A percentile compares a stretch with the other conserved stretches of the same genome.
phyloP scores from a whole-genome alignment of 2,888 invertebrate species.

The Lymantria monacha region DNA sequence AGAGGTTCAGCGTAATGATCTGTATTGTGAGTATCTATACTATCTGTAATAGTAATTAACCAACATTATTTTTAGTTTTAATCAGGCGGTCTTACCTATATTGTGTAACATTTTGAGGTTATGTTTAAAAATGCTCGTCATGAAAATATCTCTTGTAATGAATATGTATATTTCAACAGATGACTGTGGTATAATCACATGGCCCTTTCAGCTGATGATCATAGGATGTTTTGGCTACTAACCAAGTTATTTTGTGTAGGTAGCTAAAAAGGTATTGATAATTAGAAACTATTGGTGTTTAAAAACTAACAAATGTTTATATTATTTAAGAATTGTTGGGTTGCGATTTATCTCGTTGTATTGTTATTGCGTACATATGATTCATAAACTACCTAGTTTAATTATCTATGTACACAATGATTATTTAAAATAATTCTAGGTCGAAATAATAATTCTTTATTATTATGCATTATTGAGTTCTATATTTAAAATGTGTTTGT shows the following conservation, averaged over 20 bases:
- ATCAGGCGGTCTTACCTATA: conserved; percentile 24
- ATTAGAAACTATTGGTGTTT: not conserved
- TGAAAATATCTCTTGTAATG: conserved; percentile 38
- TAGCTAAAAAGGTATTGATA: conserved; percentile 2
- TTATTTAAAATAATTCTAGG: not conserved
- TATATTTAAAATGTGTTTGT: not conserved
- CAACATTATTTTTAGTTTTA: conserved; percentile 33
- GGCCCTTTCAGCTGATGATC: conserved; percentile 39
- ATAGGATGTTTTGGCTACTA: conserved; percentile 44
- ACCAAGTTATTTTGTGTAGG: conserved; percentile 42
- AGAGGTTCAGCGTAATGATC: conserved; percentile 68
- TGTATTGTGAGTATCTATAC: conserved; percentile 66
- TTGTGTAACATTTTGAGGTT: conserved; percentile 69
- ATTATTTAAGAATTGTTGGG: not conserved
- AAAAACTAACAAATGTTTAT: not conserved
- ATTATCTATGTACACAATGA: not conserved
- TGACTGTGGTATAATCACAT: conserved; percentile 36
- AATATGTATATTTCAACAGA: conserved; percentile 32
- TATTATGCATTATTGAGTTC: not conserved
- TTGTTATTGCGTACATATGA: conserved; percentile 3
- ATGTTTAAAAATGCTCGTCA: conserved; percentile 54
- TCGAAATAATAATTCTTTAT: not conserved
- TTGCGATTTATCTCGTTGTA: not conserved
- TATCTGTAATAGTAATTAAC: conserved; percentile 42
- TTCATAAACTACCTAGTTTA: conserved; percentile 1